These are phyloP conservation scores for Monopis laevigella DNA, from an alignment of 2,888 invertebrate species.

Conservation along the genomic window DNA sequence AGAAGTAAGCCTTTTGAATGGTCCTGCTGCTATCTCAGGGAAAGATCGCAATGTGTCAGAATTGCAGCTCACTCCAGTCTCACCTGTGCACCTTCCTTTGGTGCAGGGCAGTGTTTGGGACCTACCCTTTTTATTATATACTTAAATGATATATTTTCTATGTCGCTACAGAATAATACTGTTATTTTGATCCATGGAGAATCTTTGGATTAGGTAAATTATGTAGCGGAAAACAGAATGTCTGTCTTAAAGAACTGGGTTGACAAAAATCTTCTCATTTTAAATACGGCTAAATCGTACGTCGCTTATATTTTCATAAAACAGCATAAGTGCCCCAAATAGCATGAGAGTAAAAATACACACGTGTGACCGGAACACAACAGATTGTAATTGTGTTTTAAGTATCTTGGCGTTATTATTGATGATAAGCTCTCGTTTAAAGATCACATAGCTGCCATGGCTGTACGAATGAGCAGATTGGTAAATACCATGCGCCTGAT, in stretches of 20 bases:
- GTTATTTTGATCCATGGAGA: conserved; percentile 12
- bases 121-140: conserved; percentile 17
- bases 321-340: too few species aligned
- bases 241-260: conserved; percentile 1
- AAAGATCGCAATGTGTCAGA: neutral
- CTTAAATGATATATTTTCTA: conserved; percentile 12
- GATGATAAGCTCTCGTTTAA: too few species aligned
- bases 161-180: conserved; percentile 7
- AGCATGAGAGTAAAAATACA: too few species aligned
- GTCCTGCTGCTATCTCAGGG: conserved; percentile 15
- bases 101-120: conserved; percentile 18
- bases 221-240: neutral
- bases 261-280: neutral
- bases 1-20: conserved; percentile 14
- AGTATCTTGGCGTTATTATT: too few species aligned
- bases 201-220: neutral
- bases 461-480: too few species aligned
- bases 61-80: neutral
- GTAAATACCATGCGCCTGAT: too few species aligned
- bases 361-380: too few species aligned
- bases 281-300: too few species aligned
- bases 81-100: conserved; percentile 3
- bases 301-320: too few species aligned
- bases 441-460: too few species aligned
- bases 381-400: too few species aligned